Percentiles rank a stretch among this genome's conserved stretches.
Evolutionary conservation across 2,888 invertebrate species (phyloP).

Genomic region (Oscheius onirici): DNA sequence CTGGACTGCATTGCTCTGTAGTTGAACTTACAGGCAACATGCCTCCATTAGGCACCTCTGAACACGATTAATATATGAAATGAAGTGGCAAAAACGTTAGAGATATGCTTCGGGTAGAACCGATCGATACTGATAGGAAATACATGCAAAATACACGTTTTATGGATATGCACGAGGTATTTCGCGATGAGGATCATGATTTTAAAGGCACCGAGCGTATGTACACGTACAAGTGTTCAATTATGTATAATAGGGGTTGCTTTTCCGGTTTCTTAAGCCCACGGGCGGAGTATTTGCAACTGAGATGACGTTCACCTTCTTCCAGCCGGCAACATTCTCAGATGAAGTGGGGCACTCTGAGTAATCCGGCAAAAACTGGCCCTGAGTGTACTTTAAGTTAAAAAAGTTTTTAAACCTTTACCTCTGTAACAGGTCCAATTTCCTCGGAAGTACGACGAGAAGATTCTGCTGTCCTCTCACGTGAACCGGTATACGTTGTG

Average conservation of each 20-base stretch:
- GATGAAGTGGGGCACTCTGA: constrained; percentile 26
- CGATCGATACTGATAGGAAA: neutral
- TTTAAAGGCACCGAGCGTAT: constrained; percentile 4
- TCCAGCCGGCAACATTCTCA: constrained; percentile 20
- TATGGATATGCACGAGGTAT: neutral
- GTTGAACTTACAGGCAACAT: constrained; percentile 9
- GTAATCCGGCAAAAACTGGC: too few relatives aligned
- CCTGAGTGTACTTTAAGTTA: too few relatives aligned
- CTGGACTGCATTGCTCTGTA: constrained; percentile 17
- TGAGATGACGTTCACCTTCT: neutral
- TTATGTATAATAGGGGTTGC: neutral
- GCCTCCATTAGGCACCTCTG: constrained; percentile 32
- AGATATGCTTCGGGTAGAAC: constrained; percentile 1
- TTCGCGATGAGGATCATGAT: neutral
- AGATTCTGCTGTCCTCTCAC: too few relatives aligned
- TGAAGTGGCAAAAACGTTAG: neutral
- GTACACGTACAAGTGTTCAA: neutral
- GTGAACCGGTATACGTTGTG: neutral
- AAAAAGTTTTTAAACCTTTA: too few relatives aligned
- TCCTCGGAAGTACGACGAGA: too few relatives aligned
- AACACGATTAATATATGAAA: neutral
- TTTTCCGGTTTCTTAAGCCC: neutral
- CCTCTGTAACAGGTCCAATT: too few relatives aligned
- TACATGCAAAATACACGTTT: too few relatives aligned
- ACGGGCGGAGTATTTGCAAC: neutral